Evolutionary conservation across 2,113 vertebrate genomes (phyloP).

Genomic region (Lagopus muta): DNA sequence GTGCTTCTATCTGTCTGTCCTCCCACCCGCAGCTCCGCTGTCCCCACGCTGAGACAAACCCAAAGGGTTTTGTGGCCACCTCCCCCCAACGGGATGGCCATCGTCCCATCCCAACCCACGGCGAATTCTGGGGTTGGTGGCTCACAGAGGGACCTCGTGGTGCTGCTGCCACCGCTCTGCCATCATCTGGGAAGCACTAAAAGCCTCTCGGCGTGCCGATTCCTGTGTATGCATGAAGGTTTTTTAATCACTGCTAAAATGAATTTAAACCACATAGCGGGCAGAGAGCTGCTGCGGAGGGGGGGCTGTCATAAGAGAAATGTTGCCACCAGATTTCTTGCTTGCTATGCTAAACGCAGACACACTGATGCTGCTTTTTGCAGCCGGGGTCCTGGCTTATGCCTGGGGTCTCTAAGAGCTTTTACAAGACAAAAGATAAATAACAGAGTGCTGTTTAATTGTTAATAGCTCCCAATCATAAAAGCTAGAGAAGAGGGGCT

Average conservation of each 20-base stretch:
- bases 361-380: not conserved
- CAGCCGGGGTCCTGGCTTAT: not conserved
- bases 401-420: not conserved
- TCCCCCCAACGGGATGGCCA: not conserved
- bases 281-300: not conserved
- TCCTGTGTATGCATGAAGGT: rapidly evolving
- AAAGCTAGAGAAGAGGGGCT: not conserved
- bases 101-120: not conserved
- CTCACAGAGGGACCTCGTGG: not conserved
- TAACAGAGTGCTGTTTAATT: not conserved
- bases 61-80: not conserved
- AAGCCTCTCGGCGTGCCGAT: not conserved
- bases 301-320: not conserved
- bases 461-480: not conserved
- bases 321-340: not conserved
- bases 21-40: too few species aligned
- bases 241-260: not conserved
- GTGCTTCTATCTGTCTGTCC: not conserved
- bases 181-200: not conserved
- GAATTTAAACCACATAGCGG: not conserved
- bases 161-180: not conserved
- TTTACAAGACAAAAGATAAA: not conserved
- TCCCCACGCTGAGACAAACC: not conserved
- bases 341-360: not conserved
- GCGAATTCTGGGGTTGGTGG: not conserved